Percentiles rank a stretch among this genome's conserved stretches.
These are phyloP conservation scores for Nomada fabriciana DNA, from an alignment of 2,888 invertebrate genomes.

Conservation along the genomic window DNA sequence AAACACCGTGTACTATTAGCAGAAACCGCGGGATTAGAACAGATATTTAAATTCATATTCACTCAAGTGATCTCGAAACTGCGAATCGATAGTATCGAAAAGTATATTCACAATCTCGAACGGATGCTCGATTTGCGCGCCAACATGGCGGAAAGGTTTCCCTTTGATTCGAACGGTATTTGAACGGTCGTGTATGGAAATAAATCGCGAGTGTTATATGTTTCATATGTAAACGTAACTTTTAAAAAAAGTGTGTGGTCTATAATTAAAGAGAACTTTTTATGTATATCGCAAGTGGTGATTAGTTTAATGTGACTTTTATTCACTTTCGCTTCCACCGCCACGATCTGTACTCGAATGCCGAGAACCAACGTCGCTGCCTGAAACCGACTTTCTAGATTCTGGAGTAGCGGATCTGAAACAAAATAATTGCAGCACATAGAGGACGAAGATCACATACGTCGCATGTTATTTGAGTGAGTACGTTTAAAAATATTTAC, in stretches of 20 bases:
- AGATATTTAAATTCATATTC: neutral
- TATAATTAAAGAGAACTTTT: slow-evolving; percentile 7
- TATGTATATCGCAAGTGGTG: neutral
- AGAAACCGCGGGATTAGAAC: neutral
- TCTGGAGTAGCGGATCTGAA: slow-evolving; percentile 85
- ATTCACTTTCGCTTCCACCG: slow-evolving; percentile 71
- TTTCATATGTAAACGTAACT: slow-evolving; percentile 32
- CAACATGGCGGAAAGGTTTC: neutral
- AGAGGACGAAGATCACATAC: no score
- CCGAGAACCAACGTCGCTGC: slow-evolving; percentile 85
- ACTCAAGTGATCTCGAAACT: neutral
- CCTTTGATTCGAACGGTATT: neutral
- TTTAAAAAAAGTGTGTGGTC: slow-evolving; percentile 48
- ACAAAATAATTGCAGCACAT: neutral
- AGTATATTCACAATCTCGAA: neutral
- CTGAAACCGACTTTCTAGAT: slow-evolving; percentile 87
- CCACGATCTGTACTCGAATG: slow-evolving; percentile 75
- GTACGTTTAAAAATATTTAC: slow-evolving; percentile 58
- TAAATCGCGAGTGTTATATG: slow-evolving; percentile 7
- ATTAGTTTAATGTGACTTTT: neutral
- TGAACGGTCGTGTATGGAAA: neutral
- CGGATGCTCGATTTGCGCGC: neutral
- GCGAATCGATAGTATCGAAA: slow-evolving; percentile 1
- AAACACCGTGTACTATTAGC: neutral
- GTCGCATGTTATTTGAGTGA: neutral